Conservation (phyloP, 1,140 invertebrate species). For the Drosophila erecta region DNA sequence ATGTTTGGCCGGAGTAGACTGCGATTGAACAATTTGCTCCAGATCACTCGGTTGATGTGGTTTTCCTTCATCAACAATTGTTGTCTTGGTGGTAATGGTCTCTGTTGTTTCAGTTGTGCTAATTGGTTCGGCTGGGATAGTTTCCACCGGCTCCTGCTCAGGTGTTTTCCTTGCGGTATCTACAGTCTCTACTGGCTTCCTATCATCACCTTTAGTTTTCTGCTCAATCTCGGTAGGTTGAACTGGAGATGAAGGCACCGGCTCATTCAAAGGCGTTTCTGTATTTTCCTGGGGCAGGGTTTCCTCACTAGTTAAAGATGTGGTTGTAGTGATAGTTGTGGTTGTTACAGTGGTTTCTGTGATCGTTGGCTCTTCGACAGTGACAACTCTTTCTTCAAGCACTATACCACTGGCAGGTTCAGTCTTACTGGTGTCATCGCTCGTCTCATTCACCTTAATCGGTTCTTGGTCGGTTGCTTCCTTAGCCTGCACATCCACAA, state of each 20-base stretch:
- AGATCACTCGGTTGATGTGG: conserved; percentile 32
- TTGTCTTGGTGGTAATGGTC: conserved; percentile 24
- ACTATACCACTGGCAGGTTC: conserved; percentile 7
- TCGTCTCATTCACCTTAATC: conserved; percentile 6
- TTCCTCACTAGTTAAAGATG: conserved; percentile 38
- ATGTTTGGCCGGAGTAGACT: conserved; percentile 31
- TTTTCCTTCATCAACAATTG: conserved; percentile 17
- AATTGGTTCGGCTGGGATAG: conserved; percentile 1
- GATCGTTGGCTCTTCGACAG: conserved; percentile 50
- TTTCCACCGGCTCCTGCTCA: neutral
- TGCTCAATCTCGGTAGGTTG: neutral
- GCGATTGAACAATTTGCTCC: conserved; percentile 20
- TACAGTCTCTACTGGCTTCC: conserved; percentile 1
- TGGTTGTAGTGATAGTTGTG: conserved; percentile 57
- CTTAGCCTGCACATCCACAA: conserved; percentile 11
- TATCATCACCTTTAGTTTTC: conserved; percentile 25
- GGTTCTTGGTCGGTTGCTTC: conserved; percentile 27
- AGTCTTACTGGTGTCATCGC: neutral
- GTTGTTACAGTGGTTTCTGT: conserved; percentile 53
- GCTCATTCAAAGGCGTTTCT: neutral
- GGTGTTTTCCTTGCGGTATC: neutral
- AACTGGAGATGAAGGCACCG: neutral
- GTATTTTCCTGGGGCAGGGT: conserved; percentile 23
- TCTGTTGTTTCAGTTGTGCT: conserved; percentile 30
- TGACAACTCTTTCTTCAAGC: conserved; percentile 42